phyloP scores from a whole-genome alignment of 2,113 vertebrate species.

The Felis catus region DNA sequence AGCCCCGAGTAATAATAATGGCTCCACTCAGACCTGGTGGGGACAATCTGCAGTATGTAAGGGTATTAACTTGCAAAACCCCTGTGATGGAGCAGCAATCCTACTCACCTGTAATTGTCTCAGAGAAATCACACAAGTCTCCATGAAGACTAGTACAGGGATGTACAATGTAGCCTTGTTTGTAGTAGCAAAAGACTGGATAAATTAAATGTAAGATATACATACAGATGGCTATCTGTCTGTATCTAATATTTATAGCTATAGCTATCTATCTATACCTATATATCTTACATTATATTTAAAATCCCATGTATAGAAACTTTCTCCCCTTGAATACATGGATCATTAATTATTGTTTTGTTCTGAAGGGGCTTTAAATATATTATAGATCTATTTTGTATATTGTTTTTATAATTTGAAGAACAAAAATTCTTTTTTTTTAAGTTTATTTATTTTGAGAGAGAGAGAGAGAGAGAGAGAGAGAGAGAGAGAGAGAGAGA shows the following conservation, averaged over 20 bases:
- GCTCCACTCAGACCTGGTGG: neutral
- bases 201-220: neutral
- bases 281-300: neutral
- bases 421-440: neutral
- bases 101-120: neutral
- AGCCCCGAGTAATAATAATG: neutral
- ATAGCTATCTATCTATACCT: neutral
- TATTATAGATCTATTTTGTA: neutral
- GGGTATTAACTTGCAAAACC: neutral
- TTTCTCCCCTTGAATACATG: neutral
- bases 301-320: neutral
- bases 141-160: neutral
- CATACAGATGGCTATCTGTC: neutral
- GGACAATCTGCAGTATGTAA: neutral
- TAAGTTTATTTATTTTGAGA: too few species aligned
- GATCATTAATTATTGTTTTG: neutral
- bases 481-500: too few species aligned
- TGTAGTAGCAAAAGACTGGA: neutral
- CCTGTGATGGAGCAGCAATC: neutral
- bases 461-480: too few species aligned
- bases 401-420: constrained; percentile 21
- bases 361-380: neutral
- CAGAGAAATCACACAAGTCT: neutral
- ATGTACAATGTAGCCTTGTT: neutral
- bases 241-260: neutral